These are phyloP conservation scores for Sakesphorus luctuosus DNA, from an alignment of 2,113 vertebrate species.

Conservation along the genomic window DNA sequence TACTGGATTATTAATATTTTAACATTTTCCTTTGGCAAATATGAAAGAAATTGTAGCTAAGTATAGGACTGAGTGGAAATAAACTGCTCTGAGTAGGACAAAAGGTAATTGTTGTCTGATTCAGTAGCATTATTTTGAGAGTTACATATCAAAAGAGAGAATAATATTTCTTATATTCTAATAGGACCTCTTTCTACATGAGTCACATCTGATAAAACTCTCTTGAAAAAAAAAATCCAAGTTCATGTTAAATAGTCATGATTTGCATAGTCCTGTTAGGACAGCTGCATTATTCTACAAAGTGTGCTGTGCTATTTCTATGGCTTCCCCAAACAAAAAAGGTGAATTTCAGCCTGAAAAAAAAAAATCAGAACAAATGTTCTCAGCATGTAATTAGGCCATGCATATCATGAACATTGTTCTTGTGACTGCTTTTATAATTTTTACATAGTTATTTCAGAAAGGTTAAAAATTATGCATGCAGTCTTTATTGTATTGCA, in stretches of 20 bases:
- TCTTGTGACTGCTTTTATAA: constrained; percentile 62
- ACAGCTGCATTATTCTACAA: constrained; percentile 21
- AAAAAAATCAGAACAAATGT: constrained; percentile 60
- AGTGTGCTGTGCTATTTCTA: constrained; percentile 13
- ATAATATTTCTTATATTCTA: constrained; percentile 52
- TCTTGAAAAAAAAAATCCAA: constrained; percentile 29
- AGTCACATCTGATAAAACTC: constrained; percentile 47
- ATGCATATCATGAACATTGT: constrained; percentile 57
- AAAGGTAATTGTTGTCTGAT: constrained; percentile 45
- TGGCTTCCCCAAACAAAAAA: constrained; percentile 55
- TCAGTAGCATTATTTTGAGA: constrained; percentile 64
- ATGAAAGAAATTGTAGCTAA: constrained; percentile 62
- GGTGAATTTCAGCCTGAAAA: constrained; percentile 35
- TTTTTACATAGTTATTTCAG: constrained; percentile 58
- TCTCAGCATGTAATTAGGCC: constrained; percentile 60
- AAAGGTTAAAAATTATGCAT: constrained; percentile 66
- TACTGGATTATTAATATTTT: constrained; percentile 79
- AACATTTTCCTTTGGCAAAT: constrained; percentile 74
- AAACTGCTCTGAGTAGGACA: constrained; percentile 42
- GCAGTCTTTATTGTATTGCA: constrained; percentile 64
- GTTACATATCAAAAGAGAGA: constrained; percentile 40
- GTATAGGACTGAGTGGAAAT: constrained; percentile 33
- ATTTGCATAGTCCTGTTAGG: constrained; percentile 62
- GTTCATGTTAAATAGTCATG: constrained; percentile 63
- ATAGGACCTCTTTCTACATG: constrained; percentile 28